Evolutionary conservation across 1,140 invertebrate genomes (phyloP).

Genomic region (Cydia fagiglandana): DNA sequence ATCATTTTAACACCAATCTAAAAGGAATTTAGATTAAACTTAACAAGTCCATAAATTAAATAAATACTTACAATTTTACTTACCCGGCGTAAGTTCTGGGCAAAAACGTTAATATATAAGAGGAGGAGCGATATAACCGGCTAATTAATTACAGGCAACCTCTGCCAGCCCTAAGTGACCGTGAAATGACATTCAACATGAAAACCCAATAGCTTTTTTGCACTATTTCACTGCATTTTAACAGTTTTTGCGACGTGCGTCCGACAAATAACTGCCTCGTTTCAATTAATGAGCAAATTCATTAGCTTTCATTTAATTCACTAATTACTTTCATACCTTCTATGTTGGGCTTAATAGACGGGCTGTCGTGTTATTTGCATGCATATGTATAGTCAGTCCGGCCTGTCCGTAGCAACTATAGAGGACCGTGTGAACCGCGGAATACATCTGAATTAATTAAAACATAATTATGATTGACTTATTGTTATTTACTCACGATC

Average conservation of each 20-base stretch:
- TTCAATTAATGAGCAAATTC: constrained; percentile 46
- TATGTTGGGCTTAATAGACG: constrained; percentile 43
- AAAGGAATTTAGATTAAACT: constrained; percentile 10
- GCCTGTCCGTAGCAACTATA: constrained; percentile 35
- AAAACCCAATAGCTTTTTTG: constrained; percentile 36
- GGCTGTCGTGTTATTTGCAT: constrained; percentile 43
- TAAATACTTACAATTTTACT: constrained; percentile 19
- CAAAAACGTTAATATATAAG: constrained; percentile 32
- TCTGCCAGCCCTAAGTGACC: constrained; percentile 55
- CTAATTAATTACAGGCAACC: constrained; percentile 47
- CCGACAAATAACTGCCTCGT: constrained; percentile 36
- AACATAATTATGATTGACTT: constrained; percentile 40
- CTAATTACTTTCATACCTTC: constrained; percentile 47
- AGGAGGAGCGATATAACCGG: constrained; percentile 18
- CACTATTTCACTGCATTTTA: constrained; percentile 32
- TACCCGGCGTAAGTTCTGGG: constrained; percentile 13
- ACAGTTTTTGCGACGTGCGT: constrained; percentile 53
- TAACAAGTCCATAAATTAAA: constrained; percentile 23
- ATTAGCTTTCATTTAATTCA: constrained; percentile 43
- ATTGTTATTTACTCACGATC: constrained; percentile 22
- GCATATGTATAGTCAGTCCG: constrained; percentile 41
- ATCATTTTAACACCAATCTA: constrained; percentile 23
- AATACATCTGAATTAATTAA: constrained; percentile 50
- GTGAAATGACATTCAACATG: constrained; percentile 66
- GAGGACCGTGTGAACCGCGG: constrained; percentile 37